Conservation (phyloP, 1,140 invertebrate genomes). For the Tetramorium alpestre region DNA sequence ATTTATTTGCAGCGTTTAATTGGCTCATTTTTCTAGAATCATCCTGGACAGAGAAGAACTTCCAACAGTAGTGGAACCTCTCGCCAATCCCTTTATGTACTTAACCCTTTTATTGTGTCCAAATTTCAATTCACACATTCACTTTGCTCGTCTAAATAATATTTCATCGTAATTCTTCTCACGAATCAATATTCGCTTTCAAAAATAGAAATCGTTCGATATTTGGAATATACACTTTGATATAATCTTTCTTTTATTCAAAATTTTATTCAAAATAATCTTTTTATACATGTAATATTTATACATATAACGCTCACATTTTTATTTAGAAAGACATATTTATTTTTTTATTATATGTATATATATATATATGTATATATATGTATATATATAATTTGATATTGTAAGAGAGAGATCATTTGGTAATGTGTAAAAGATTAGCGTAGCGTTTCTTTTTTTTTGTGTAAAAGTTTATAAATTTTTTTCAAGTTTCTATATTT, state of each 20-base stretch:
- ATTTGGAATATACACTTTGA: not conserved
- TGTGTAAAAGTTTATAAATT: not conserved
- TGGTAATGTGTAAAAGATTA: not conserved
- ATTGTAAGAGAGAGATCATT: not conserved
- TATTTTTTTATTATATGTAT: not conserved
- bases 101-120: constrained; percentile 27
- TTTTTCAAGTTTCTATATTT: not conserved
- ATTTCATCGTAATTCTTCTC: not conserved
- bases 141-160: not conserved
- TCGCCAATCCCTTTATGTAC: constrained; percentile 18
- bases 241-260: not conserved
- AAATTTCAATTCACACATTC: constrained; percentile 29
- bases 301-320: not conserved
- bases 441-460: not conserved
- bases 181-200: not conserved
- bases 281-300: not conserved
- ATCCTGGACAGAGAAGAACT: constrained; percentile 4
- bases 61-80: constrained; percentile 11
- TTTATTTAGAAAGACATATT: not conserved
- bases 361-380: no score
- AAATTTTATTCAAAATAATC: not conserved
- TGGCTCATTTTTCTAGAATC: constrained; percentile 67
- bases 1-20: constrained; percentile 78
- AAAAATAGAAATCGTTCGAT: not conserved
- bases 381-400: not conserved